Percentiles rank a stretch among this genome's conserved stretches.
Evolutionary conservation across 2,888 invertebrate genomes (phyloP).

Genomic region (Hemistola chrysoprasaria): DNA sequence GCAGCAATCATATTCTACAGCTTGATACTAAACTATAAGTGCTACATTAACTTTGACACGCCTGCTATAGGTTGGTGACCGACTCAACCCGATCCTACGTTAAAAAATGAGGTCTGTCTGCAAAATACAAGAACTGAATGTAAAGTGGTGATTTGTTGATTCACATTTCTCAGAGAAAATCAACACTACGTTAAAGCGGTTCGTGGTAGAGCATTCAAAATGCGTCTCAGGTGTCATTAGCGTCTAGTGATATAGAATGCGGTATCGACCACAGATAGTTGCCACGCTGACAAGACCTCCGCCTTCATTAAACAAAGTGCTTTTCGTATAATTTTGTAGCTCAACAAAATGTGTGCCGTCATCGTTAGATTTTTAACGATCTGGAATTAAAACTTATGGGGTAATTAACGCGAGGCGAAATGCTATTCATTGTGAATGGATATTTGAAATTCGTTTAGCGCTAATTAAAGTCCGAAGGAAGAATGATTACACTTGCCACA

Average conservation of each 20-base stretch:
- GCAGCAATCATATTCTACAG: too few species aligned
- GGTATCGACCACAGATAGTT: too few species aligned
- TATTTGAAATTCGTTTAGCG: conserved; percentile 3
- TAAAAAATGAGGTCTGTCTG: neutral
- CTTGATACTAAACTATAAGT: too few species aligned
- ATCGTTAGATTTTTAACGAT: conserved; percentile 17
- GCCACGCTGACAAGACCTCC: conserved; percentile 2
- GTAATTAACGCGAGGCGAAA: conserved; percentile 6
- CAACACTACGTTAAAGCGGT: conserved; percentile 2
- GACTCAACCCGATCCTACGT: too few species aligned
- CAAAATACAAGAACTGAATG: conserved; percentile 2
- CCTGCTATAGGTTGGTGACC: too few species aligned
- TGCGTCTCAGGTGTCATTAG: neutral
- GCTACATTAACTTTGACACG: too few species aligned
- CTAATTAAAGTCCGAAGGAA: neutral
- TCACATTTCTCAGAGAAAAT: conserved; percentile 9
- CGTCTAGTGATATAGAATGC: neutral
- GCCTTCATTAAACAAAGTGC: conserved; percentile 11
- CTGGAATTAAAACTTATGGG: conserved; percentile 8
- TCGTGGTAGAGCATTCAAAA: conserved; percentile 4
- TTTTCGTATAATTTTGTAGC: conserved; percentile 4
- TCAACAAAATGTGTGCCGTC: conserved; percentile 5
- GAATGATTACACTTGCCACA: neutral
- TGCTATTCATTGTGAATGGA: conserved; percentile 2
- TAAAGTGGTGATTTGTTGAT: conserved; percentile 4